These are phyloP conservation scores for Poliocrania exsul DNA, from an alignment of 2,797 vertebrate genomes.

Conservation along the genomic window DNA sequence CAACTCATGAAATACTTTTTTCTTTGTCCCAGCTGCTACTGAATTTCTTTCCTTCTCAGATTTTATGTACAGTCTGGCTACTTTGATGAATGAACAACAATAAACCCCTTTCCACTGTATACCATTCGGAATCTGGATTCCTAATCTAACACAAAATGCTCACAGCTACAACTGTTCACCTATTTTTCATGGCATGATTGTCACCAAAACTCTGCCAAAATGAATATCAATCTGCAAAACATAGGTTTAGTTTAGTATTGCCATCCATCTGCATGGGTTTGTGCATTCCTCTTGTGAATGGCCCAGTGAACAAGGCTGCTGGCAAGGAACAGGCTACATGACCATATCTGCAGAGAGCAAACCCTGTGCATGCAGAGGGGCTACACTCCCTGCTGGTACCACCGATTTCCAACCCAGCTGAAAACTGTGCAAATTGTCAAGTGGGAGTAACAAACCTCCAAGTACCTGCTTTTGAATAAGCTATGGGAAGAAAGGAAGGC, in stretches of 20 bases:
- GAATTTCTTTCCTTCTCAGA: neutral
- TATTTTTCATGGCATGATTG: neutral
- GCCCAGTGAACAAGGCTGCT: neutral
- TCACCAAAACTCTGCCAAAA: neutral
- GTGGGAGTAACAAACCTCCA: neutral
- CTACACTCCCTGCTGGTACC: neutral
- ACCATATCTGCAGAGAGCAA: neutral
- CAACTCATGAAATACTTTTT: neutral
- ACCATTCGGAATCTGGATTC: neutral
- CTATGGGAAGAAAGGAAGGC: neutral
- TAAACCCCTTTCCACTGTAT: neutral
- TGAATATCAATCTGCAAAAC: neutral
- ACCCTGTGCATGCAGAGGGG: neutral
- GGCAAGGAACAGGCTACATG: neutral
- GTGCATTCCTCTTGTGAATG: neutral
- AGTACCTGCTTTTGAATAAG: neutral
- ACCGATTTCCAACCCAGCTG: neutral
- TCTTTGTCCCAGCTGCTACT: neutral
- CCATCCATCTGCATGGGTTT: neutral
- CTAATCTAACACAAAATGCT: neutral
- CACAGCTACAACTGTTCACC: neutral
- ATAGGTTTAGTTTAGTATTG: neutral
- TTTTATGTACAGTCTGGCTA: neutral
- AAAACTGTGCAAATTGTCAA: neutral
- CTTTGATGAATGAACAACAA: neutral